Percentiles rank a stretch among this genome's conserved stretches.
Evolutionary conservation across 2,113 vertebrate species (phyloP).

Genomic region (Panthera uncia): DNA sequence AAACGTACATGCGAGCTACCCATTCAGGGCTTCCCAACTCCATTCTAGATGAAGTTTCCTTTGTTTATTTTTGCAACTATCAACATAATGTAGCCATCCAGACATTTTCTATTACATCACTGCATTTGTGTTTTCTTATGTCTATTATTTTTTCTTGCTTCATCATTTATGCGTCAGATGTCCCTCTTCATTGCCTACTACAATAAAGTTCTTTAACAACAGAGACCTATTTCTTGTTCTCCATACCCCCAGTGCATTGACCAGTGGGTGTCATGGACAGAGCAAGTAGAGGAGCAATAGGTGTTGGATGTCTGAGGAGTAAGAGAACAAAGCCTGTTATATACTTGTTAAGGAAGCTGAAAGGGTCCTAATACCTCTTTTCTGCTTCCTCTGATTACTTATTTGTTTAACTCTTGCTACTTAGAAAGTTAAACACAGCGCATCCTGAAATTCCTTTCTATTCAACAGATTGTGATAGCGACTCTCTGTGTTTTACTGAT

Average conservation of each 20-base stretch:
- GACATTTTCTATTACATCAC: not conserved
- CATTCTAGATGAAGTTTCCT: not conserved
- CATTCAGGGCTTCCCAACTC: not conserved
- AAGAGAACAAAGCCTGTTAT: not conserved
- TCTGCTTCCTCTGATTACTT: not conserved
- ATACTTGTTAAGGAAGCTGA: not conserved
- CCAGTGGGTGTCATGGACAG: rapidly evolving
- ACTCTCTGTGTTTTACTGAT: not conserved
- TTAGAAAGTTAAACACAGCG: not conserved
- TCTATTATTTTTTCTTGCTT: not conserved
- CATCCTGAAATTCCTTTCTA: not conserved
- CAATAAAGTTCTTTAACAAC: not conserved
- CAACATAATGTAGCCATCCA: not conserved
- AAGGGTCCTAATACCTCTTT: not conserved
- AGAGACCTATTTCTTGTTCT: not conserved
- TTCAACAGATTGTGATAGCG: not conserved
- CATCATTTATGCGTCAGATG: not conserved
- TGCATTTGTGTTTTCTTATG: not conserved
- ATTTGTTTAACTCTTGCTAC: not conserved
- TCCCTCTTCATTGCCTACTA: not conserved
- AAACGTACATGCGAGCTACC: not conserved
- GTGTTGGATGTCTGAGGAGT: not conserved
- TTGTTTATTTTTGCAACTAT: not conserved
- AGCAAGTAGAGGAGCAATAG: not conserved
- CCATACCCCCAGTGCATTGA: too few relatives aligned